These are phyloP conservation scores for Coracias cyanogaster DNA, from an alignment of 2,797 vertebrate genomes.

Conservation along the genomic window DNA sequence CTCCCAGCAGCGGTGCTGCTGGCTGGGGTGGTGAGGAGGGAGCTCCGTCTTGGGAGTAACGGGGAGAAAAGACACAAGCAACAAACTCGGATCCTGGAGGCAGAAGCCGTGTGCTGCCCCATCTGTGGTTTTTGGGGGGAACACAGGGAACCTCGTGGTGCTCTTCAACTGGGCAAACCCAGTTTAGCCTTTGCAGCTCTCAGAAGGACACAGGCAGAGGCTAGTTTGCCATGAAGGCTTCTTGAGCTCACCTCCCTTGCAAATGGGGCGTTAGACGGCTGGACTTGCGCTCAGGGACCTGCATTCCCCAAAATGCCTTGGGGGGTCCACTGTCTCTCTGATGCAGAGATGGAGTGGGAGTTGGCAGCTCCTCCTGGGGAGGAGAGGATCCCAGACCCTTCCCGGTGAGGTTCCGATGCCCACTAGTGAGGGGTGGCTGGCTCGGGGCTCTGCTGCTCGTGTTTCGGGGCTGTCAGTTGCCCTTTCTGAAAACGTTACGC, in stretches of 20 bases:
- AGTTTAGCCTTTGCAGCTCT: neutral
- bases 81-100: neutral
- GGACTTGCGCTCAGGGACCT: neutral
- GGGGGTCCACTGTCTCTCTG: accelerated
- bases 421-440: neutral
- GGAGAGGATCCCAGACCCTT: neutral
- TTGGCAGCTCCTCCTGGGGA: accelerated
- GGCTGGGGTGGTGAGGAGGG: accelerated
- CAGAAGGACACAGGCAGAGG: neutral
- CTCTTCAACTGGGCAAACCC: neutral
- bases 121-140: neutral
- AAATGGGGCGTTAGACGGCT: neutral
- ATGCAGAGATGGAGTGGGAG: neutral
- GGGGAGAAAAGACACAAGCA: accelerated
- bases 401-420: neutral
- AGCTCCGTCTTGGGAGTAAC: neutral
- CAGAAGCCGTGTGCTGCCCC: neutral
- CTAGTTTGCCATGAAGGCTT: neutral
- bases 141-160: accelerated
- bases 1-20: neutral
- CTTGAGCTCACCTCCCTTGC: neutral
- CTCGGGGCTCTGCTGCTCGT: neutral
- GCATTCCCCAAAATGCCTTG: neutral
- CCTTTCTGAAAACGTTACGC: accelerated
- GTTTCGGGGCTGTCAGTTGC: accelerated